Conservation (phyloP, 2,888 invertebrate genomes). For the Volucella inanis region DNA sequence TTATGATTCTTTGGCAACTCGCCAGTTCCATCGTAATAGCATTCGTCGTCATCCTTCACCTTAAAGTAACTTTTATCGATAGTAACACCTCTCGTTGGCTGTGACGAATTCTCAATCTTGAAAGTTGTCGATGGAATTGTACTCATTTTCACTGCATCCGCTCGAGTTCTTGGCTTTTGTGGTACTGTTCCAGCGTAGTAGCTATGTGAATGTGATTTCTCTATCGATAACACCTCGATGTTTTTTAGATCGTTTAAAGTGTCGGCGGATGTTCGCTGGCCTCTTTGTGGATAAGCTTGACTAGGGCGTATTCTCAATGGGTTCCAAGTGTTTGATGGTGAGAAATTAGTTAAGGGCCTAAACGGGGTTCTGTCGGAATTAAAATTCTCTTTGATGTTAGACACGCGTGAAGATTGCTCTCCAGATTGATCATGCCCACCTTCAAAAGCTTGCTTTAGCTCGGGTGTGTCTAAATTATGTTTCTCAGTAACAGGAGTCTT, state of each 20-base stretch:
- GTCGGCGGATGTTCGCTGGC: slow-evolving; percentile 26
- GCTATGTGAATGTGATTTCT: slow-evolving; percentile 82
- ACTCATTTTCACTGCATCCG: slow-evolving; percentile 39
- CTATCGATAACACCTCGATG: slow-evolving; percentile 79
- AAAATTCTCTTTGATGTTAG: slow-evolving; percentile 76
- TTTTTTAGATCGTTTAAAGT: slow-evolving; percentile 58
- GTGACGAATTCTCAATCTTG: slow-evolving; percentile 56
- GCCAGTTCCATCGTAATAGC: slow-evolving; percentile 68
- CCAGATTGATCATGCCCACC: slow-evolving; percentile 64
- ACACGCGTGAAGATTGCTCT: slow-evolving; percentile 78
- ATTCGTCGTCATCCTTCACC: slow-evolving; percentile 77
- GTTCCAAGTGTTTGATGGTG: slow-evolving; percentile 78
- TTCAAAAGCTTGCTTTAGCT: slow-evolving; percentile 81
- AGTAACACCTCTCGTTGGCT: slow-evolving; percentile 79
- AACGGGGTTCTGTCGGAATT: slow-evolving; percentile 43
- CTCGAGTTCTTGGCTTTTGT: slow-evolving; percentile 68
- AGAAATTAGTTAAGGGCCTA: slow-evolving; percentile 60
- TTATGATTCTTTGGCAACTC: slow-evolving; percentile 82
- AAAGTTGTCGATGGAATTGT: slow-evolving; percentile 47
- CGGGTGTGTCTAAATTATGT: slow-evolving; percentile 80
- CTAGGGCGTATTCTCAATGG: slow-evolving; percentile 78
- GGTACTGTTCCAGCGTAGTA: slow-evolving; percentile 82
- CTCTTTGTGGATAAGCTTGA: slow-evolving; percentile 6
- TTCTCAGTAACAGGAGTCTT: slow-evolving; percentile 77
- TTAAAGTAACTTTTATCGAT: slow-evolving; percentile 81